Conservation (phyloP, 2,888 invertebrate species). For the Mesochorus sp. region DNA sequence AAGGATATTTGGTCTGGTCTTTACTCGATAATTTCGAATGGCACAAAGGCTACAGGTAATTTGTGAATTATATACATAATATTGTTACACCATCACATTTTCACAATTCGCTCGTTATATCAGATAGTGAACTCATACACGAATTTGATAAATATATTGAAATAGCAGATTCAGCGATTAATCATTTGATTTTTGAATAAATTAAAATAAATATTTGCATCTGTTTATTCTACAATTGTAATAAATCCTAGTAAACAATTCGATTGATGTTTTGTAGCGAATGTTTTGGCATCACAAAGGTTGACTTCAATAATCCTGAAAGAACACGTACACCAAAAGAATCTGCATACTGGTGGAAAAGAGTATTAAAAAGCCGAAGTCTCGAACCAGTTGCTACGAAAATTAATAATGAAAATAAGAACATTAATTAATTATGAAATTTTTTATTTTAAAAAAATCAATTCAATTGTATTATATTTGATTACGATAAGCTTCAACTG, state of each 20-base stretch:
- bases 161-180: too few species aligned
- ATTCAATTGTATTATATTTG: not conserved
- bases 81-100: not conserved
- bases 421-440: not conserved
- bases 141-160: too few species aligned
- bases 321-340: conserved; percentile 86
- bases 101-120: not conserved
- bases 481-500: not conserved
- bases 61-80: not conserved
- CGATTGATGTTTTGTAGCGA: conserved; percentile 69
- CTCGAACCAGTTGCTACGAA: conserved; percentile 66
- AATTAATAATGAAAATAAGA: conserved; percentile 51
- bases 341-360: conserved; percentile 85
- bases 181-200: not conserved
- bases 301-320: conserved; percentile 85
- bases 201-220: not conserved
- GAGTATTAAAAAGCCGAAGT: conserved; percentile 83
- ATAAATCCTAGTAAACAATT: not conserved
- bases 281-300: conserved; percentile 87
- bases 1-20: conserved; percentile 85
- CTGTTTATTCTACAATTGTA: not conserved
- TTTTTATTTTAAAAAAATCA: not conserved
- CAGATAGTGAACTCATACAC: not conserved
- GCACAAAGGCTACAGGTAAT: conserved; percentile 84
- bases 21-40: conserved; percentile 88